Percentiles rank a stretch among this genome's conserved stretches.
phyloP scores from a whole-genome alignment of 2,888 invertebrate species.

The Yponomeuta plumbellus region DNA sequence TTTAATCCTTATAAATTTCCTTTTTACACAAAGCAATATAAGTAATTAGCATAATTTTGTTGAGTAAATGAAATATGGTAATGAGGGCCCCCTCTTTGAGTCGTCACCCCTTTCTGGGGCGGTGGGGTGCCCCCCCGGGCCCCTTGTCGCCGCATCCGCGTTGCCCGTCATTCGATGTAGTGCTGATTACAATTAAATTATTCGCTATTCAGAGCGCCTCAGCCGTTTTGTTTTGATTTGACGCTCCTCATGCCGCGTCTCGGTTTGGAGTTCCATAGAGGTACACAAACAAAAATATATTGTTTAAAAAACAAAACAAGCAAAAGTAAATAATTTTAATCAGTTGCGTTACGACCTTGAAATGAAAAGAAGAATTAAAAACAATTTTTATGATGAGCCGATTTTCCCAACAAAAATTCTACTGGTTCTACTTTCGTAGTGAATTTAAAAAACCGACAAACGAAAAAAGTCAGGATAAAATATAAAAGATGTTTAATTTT shows the following conservation, averaged over 20 bases:
- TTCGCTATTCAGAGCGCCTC: conserved; percentile 51
- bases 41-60: conserved; percentile 78
- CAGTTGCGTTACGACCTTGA: too few relatives aligned
- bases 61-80: conserved; percentile 78
- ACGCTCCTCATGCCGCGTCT: conserved; percentile 34
- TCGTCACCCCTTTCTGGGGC: conserved; percentile 60
- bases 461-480: too few relatives aligned
- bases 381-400: too few relatives aligned
- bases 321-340: too few relatives aligned
- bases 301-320: too few relatives aligned
- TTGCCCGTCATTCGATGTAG: conserved; percentile 72
- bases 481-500: too few relatives aligned
- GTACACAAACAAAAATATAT: too few relatives aligned
- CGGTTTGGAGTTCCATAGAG: background rate
- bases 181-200: conserved; percentile 75
- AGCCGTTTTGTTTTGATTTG: conserved; percentile 69
- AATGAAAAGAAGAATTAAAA: too few relatives aligned
- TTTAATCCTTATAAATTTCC: conserved; percentile 77
- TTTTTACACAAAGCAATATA: conserved; percentile 78
- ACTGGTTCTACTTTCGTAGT: too few relatives aligned
- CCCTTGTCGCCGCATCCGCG: conserved; percentile 72
- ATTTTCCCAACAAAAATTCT: too few relatives aligned
- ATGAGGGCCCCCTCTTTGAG: conserved; percentile 56
- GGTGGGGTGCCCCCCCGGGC: conserved; percentile 37
- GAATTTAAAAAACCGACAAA: too few relatives aligned